Conservation (phyloP, 2,888 invertebrate genomes). For the Blastobasis lacticolella region DNA sequence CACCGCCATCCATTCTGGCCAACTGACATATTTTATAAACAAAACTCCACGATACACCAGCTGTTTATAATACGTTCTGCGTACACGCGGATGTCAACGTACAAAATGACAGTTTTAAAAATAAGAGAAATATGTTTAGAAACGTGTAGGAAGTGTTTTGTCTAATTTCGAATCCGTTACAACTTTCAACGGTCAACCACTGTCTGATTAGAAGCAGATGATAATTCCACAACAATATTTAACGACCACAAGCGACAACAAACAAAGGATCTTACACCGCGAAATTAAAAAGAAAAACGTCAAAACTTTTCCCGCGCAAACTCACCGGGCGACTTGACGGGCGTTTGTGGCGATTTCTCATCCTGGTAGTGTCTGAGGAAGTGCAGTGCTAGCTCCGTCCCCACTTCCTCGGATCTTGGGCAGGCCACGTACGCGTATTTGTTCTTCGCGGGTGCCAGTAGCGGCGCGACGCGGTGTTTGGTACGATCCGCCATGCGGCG, state of each 20-base stretch:
- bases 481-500: slow-evolving; percentile 71
- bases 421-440: slow-evolving; percentile 69
- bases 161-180: not conserved
- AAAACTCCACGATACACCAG: slow-evolving; percentile 9
- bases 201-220: too few species aligned
- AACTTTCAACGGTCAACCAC: too few species aligned
- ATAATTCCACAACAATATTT: too few species aligned
- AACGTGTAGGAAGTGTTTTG: slow-evolving; percentile 3
- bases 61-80: slow-evolving; percentile 10
- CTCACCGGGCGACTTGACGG: slow-evolving; percentile 49
- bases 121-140: slow-evolving; percentile 3
- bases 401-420: slow-evolving; percentile 69
- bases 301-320: slow-evolving; percentile 5
- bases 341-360: slow-evolving; percentile 35
- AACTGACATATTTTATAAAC: slow-evolving; percentile 17
- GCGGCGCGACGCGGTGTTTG: slow-evolving; percentile 67
- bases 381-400: slow-evolving; percentile 61
- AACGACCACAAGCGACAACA: too few species aligned
- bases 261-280: too few species aligned
- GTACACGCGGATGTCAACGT: slow-evolving; percentile 4
- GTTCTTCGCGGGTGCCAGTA: slow-evolving; percentile 59
- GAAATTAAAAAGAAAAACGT: not conserved
- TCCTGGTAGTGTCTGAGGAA: slow-evolving; percentile 37
- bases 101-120: not conserved
- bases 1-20: not conserved